Evolutionary conservation across 2,888 invertebrate genomes (phyloP), one percentile per base, ranked within the genome.

Genomic region (Cordylochernes scorpioides): DNA sequence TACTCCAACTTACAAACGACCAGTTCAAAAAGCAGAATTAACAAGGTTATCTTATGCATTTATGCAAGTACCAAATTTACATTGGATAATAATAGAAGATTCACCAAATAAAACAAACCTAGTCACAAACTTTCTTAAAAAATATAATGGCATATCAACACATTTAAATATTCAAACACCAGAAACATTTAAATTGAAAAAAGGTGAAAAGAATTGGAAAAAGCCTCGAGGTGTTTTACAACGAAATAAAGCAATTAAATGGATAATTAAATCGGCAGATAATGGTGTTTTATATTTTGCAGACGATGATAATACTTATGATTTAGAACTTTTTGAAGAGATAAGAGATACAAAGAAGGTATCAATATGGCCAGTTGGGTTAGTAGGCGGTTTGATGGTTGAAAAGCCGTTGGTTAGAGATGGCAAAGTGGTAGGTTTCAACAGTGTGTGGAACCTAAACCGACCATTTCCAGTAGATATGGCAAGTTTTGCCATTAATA

Each of bases 261-360:
- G 51, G 50, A 31, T 52, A 4, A 17, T 15, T 17, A 5, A 17
- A n/a, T 18, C 22, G 8, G 17, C 17, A 3, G 60, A 62, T 42
- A 52, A 61, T 45, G 70, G 75, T 9, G 66, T 86, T 21, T 69
- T 91, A 0, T 94, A 73, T 54, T 91, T 94, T 52, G 86, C 86
- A 60, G 91, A 94, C 48, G 91, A 94, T 52, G 91, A 91, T 49
- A 94, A 94, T 50, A 71, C 84, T 0, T 94, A 94, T 49, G 67
- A 73, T 27, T 52, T 82, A 16, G 71, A 77, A 51, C 52, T 94
- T 8, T 94, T 94, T 56, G 65, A 70, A 33, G 86, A 88, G 65
- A 33, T 38, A 13, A 29, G 12, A 22, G 19, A 25, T 16, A 44
- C 43, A 3, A 24, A 32, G 24, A 34, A 19, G 24, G 43, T 44